Base-by-base conservation (phyloP, 2,113 vertebrate genomes). In the Pagrus major region DNA sequence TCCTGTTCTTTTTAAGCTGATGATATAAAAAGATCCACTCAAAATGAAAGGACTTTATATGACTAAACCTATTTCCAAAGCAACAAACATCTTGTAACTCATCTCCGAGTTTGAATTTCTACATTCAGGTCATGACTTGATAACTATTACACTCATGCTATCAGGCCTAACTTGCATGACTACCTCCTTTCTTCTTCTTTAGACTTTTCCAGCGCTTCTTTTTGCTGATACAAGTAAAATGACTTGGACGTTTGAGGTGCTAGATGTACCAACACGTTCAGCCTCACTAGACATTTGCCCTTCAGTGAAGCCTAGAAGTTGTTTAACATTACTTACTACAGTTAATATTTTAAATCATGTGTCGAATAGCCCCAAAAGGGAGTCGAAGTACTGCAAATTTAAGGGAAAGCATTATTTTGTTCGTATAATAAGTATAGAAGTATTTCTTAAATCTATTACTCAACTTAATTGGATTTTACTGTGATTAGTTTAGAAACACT, bases 191-290 rank as follows among this genome's bases (percentile, higher is more conserved):
- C 8, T 29, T 46, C 25, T 1, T 39, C 37, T 41, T 63, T 7
- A 66, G 11, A 31, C 58, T 46, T 64, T 25, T 71, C 39, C 8
- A 35, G 54, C 42, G 23, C 47, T 27, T 44, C 6, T 23, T 51
- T 39, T 73, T 71, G 59, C 33, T 65, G 39, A 47, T 18, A 39
- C n/a, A 41, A 25, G 12, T 37, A 66, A 60, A 44, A 29, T 6
- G 16, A 10, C 20, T 52, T 9, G 12, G 16, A 44, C 0, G 9
- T 49, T 23, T 29, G 31, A 27, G 10, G 35, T 33, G 42, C n/a
- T 33, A 0, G 3, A 42, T 78, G 51, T 42, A 33, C 21, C 15
- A 16, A 2, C 31, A 47, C 20, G 4, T 51, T 51, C 35, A 67
- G n/a, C 29, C 47, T 75, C 16, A 59, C 59, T n/a, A 46, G 4